These are phyloP conservation scores for Urosaurus nigricauda DNA, from an alignment of 2,797 vertebrate genomes.

Conservation along the genomic window DNA sequence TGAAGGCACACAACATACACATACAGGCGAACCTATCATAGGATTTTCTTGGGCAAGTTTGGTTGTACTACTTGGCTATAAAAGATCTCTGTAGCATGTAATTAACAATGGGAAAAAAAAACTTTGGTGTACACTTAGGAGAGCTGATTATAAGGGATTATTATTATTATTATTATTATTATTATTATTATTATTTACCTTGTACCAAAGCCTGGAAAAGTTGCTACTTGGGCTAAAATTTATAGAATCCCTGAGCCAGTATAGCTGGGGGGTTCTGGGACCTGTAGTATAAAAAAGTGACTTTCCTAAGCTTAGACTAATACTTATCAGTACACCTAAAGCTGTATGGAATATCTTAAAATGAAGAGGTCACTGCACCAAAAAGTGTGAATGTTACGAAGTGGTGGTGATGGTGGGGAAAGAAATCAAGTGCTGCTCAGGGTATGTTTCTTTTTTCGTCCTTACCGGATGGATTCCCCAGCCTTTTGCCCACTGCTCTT, in stretches of 20 bases:
- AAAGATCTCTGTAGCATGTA: slow-evolving; percentile 29
- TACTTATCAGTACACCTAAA: background rate
- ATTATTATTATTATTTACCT: background rate
- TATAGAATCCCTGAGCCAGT: too few relatives aligned
- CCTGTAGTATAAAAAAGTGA: too few relatives aligned
- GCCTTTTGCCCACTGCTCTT: background rate
- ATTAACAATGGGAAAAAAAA: fast-evolving
- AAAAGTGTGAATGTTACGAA: background rate
- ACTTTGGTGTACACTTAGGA: background rate
- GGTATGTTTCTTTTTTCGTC: background rate
- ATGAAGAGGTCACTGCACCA: background rate
- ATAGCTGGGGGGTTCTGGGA: too few relatives aligned
- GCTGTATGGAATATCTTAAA: background rate
- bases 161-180: background rate
- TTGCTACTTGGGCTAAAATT: too few relatives aligned
- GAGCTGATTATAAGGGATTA: slow-evolving; percentile 23
- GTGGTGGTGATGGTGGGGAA: background rate
- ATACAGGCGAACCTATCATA: too few relatives aligned
- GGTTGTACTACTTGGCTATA: background rate
- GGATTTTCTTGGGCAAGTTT: too few relatives aligned
- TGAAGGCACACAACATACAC: too few relatives aligned
- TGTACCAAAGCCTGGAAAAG: too few relatives aligned
- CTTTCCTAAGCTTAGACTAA: too few relatives aligned
- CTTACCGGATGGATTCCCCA: background rate
- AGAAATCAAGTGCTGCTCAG: background rate